Evolutionary conservation across 2,113 vertebrate species (phyloP), one percentile per base, ranked within the genome.

Genomic region (Petrocephalus microphthalmus): DNA sequence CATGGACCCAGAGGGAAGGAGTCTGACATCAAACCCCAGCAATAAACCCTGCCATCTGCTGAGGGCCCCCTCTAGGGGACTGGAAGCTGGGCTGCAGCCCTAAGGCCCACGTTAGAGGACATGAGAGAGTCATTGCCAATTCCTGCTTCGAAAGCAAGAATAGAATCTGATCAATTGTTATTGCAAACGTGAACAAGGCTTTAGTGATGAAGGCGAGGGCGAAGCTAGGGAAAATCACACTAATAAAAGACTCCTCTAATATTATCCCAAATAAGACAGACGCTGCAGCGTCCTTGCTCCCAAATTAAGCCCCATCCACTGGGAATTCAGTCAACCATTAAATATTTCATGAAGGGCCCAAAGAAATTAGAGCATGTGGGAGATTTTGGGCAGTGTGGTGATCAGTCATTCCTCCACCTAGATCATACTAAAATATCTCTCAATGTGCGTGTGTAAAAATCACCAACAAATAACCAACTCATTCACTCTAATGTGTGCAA

Each of bases 261-360:
- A 57, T 53, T 88, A 42, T 87, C 54, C 8, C 7, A 45, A 83
- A 51, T 57, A 60, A 87, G 89, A 86, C 2, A 42, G 71, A 42
- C 29, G 2, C 45, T 7, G 47, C 29, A 29, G 15, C 13, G 86
- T 91, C 60, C 45, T 49, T 33, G 49, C 29, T 49, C 64, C 81
- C 45, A 53, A 83, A 86, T 88, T 82, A 74, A 89, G 7, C 33
- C 45, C 56, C 56, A n/a, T 42, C 51, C 81, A 47, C 25, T 15
- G 51, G 85, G 78, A 87, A 86, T 52, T 60, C 74, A 88, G 15
- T 78, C 87, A 85, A 84, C 53, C 88, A 19, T 86, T 91, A 64
- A 91, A 91, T 91, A 90, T 91, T 91, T 89, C 78, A 91, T 78
- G 25, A 54, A 49, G 52, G 87, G 86, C 86, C 88, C 82, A 67